phyloP scores from a whole-genome alignment of 2,888 invertebrate species.

The Zaprionus bogoriensis region DNA sequence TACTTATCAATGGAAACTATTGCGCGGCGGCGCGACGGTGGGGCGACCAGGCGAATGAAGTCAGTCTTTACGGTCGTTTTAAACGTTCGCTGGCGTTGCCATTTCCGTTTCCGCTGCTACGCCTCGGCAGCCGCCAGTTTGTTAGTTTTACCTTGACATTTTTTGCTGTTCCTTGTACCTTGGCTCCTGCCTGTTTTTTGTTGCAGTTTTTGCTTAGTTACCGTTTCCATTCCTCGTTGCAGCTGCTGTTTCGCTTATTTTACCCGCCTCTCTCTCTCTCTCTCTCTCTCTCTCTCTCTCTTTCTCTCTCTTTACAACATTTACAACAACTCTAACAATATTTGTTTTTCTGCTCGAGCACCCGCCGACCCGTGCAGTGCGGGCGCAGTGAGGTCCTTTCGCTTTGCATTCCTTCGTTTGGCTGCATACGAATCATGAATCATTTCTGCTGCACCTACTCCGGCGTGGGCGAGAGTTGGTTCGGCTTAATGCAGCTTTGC shows the following conservation, averaged over 20 bases:
- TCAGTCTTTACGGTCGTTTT: conserved; percentile 40
- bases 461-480: conserved; percentile 31
- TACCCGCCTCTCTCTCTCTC: background rate
- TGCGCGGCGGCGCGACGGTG: too few species aligned
- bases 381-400: conserved; percentile 49
- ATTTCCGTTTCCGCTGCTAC: conserved; percentile 70
- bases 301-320: conserved; percentile 27
- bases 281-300: background rate
- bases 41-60: conserved; percentile 47
- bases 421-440: conserved; percentile 69
- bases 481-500: conserved; percentile 66
- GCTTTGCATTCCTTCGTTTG: conserved; percentile 59
- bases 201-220: conserved; percentile 42
- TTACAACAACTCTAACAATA: conserved; percentile 70
- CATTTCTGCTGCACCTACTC: conserved; percentile 60
- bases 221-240: conserved; percentile 9
- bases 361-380: conserved; percentile 17
- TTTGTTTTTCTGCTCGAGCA: conserved; percentile 62
- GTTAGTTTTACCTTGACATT: conserved; percentile 77
- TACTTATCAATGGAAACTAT: conserved; percentile 62
- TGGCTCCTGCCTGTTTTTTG: conserved; percentile 13
- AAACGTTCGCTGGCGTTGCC: conserved; percentile 52
- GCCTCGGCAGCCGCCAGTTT: conserved; percentile 51
- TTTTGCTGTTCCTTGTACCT: conserved; percentile 34
- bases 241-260: conserved; percentile 20